phyloP scores from a whole-genome alignment of 2,113 vertebrate species.

The Eptatretus burgeri region DNA sequence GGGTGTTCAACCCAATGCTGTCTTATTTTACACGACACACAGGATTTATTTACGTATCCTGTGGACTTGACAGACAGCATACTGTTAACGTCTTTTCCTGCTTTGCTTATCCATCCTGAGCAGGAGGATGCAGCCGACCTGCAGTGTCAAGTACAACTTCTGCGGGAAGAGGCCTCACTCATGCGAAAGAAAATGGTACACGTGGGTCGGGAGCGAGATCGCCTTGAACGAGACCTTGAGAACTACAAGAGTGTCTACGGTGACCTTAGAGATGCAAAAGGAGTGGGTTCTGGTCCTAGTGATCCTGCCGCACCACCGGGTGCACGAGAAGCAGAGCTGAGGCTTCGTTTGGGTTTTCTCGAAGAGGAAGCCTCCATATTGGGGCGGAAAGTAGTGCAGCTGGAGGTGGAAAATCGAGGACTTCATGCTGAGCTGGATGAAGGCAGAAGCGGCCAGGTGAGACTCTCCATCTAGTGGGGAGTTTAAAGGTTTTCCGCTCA shows the following conservation, averaged over 20 bases:
- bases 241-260: conserved; percentile 64
- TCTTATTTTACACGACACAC: neutral
- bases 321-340: conserved; percentile 59
- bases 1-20: conserved; percentile 7
- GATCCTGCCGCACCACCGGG: conserved; percentile 69
- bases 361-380: conserved; percentile 93
- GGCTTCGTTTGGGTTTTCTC: conserved; percentile 70
- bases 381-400: conserved; percentile 69
- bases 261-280: conserved; percentile 39
- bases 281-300: conserved; percentile 19
- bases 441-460: conserved; percentile 40
- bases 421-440: conserved; percentile 77
- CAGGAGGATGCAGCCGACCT: conserved; percentile 82
- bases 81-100: neutral
- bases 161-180: conserved; percentile 75
- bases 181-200: conserved; percentile 98
- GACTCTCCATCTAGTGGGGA: neutral
- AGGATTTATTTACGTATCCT: neutral
- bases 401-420: conserved; percentile 88
- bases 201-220: conserved; percentile 66
- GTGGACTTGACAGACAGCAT: neutral
- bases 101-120: neutral
- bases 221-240: conserved; percentile 71
- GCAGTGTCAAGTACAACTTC: conserved; percentile 88
- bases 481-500: no score